Evolutionary conservation across 2,797 vertebrate species (phyloP).

Genomic region (Myotis myotis): DNA sequence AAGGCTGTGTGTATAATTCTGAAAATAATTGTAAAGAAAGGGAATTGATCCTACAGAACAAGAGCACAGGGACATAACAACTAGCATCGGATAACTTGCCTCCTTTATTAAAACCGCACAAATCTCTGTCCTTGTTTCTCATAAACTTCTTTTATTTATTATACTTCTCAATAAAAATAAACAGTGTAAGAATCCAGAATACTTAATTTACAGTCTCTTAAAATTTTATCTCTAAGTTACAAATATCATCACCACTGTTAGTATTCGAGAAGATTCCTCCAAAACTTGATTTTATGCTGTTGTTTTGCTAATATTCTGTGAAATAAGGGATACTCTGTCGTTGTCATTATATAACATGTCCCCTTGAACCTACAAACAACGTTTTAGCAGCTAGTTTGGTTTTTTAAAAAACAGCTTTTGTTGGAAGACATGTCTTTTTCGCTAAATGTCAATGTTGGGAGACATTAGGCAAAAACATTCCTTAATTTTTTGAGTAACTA

Average conservation of each 20-base stretch:
- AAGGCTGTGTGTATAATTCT: not conserved
- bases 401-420: not conserved
- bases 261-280: not conserved
- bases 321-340: not conserved
- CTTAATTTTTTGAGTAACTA: not conserved
- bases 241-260: not conserved
- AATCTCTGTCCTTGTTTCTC: not conserved
- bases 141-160: not conserved
- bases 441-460: not conserved
- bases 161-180: not conserved
- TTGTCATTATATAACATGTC: not conserved
- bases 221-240: not conserved
- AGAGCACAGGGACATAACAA: not conserved
- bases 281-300: not conserved
- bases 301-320: not conserved
- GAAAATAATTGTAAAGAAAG: conserved; percentile 32
- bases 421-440: not conserved
- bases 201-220: not conserved
- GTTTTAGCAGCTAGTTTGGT: not conserved
- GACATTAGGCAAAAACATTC: not conserved
- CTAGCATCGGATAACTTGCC: not conserved
- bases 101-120: conserved; percentile 29
- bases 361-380: not conserved
- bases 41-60: not conserved
- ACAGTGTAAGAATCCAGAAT: not conserved